Evolutionary conservation across 1,140 invertebrate genomes (phyloP).

Genomic region (Samia ricini): DNA sequence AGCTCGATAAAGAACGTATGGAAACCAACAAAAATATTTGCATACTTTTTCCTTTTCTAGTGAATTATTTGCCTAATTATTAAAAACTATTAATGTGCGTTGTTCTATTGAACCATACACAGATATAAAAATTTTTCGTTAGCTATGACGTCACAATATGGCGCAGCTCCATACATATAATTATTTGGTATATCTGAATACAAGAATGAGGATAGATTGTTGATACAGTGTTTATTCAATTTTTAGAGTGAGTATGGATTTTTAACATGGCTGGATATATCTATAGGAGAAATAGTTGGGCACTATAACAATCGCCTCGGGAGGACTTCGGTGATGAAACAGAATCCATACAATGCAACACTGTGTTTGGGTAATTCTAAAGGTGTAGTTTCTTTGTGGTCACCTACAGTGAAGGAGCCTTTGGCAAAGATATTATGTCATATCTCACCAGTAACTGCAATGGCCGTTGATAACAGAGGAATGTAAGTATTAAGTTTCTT

Average conservation of each 20-base stretch:
- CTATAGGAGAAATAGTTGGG: constrained; percentile 92
- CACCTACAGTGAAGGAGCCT: constrained; percentile 91
- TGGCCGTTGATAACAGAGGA: constrained; percentile 92
- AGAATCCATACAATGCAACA: constrained; percentile 97
- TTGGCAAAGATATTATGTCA: constrained; percentile 96
- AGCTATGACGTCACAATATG: no score
- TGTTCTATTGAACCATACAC: no score
- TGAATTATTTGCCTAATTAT: no score
- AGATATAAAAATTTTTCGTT: no score
- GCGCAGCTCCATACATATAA: no score
- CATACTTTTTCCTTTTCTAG: no score
- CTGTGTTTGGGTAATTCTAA: constrained; percentile 93
- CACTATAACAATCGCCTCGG: constrained; percentile 87
- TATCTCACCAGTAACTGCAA: constrained; percentile 85
- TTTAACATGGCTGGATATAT: constrained; percentile 95
- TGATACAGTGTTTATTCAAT: not conserved
- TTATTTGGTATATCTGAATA: no score
- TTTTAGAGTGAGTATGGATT: constrained; percentile 88
- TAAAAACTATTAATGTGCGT: no score
- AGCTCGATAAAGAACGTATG: no score
- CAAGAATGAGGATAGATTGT: not conserved
- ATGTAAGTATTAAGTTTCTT: constrained; percentile 78
- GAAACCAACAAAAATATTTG: no score
- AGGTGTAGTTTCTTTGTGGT: constrained; percentile 97
- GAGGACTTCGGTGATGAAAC: constrained; percentile 89